Conservation (phyloP, 2,888 invertebrate species). For the Hydriomena furcata region DNA sequence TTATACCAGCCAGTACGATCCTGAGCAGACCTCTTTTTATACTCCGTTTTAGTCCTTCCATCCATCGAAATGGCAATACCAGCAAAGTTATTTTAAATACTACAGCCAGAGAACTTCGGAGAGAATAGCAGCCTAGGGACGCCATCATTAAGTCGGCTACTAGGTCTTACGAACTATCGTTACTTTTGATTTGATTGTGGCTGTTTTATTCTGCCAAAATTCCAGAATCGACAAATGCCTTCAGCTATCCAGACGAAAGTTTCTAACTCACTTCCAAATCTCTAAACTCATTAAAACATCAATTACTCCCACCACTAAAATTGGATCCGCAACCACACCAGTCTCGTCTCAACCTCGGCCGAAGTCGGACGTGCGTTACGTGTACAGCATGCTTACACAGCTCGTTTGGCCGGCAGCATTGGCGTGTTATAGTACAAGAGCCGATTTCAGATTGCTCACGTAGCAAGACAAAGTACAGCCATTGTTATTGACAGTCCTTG, state of each 20-base stretch:
- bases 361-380: slow-evolving; percentile 53
- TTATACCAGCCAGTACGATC: too few relatives aligned
- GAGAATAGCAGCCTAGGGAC: too few relatives aligned
- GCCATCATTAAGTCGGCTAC: too few relatives aligned
- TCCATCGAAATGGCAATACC: too few relatives aligned
- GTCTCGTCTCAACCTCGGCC: slow-evolving; percentile 36
- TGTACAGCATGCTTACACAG: slow-evolving; percentile 57
- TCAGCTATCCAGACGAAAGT: not conserved
- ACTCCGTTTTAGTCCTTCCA: too few relatives aligned
- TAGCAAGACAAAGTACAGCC: slow-evolving; percentile 56
- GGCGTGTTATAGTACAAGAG: slow-evolving; percentile 54
- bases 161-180: too few relatives aligned
- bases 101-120: too few relatives aligned
- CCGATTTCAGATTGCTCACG: slow-evolving; percentile 62
- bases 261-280: slow-evolving; percentile 17
- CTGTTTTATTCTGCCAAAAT: too few relatives aligned
- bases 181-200: too few relatives aligned
- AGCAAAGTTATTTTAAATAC: too few relatives aligned
- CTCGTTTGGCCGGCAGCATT: slow-evolving; percentile 61
- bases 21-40: too few relatives aligned
- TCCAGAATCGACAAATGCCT: too few relatives aligned
- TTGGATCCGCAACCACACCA: slow-evolving; percentile 31
- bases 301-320: slow-evolving; percentile 34
- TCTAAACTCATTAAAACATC: slow-evolving; percentile 31
- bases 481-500: slow-evolving; percentile 51